Evolutionary conservation across 2,797 vertebrate genomes (phyloP), one percentile per base, ranked within the genome.

Genomic region (Catharus ustulatus): DNA sequence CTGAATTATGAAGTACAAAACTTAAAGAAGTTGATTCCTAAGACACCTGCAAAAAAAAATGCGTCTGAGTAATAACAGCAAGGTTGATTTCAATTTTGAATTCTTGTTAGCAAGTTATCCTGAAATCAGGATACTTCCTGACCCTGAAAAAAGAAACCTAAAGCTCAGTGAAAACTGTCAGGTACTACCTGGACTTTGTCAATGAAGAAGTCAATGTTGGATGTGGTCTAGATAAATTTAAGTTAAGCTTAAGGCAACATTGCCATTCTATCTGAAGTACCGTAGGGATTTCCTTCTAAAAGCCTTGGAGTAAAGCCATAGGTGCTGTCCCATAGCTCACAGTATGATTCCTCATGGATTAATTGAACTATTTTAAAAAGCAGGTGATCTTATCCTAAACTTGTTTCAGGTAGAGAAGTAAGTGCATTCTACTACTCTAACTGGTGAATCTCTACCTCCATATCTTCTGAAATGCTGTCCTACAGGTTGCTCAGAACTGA

Each of bases 21-120:
- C 30, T 43, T 72, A 29, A 79, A 64, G 30, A 57, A 45, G 36
- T n/a, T 52, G 32, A 18, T 73, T 18, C 32, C 14, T 24, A 54
- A 80, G n/a, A 32, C 42, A 26, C 10, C 36, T 69, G 13, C 36
- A 83, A 30, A 38, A 69, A n/a, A 34, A 72, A 57, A 85, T 26
- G 24, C 2, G 0, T 18, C 29, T 2, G 52, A 32, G 7, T 32
- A 54, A 30, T 54, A 72, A 61, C 20, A 52, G 15, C 1, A 6
- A 61, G 19, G 4, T 29, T 64, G 20, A 5, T 82, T 85, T 82
- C 19, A 57, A 3, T 42, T 82, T 63, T 24, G 3, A 42, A 32
- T 79, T 92, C 34, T 36, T 68, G 13, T 36, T 79, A 68, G 32
- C 9, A 11, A 57, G 14, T 38, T 57, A 27, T 46, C 27, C 23